These are phyloP conservation scores for Venustoraphidia nigricollis DNA, from an alignment of 2,888 invertebrate genomes.

Conservation along the genomic window DNA sequence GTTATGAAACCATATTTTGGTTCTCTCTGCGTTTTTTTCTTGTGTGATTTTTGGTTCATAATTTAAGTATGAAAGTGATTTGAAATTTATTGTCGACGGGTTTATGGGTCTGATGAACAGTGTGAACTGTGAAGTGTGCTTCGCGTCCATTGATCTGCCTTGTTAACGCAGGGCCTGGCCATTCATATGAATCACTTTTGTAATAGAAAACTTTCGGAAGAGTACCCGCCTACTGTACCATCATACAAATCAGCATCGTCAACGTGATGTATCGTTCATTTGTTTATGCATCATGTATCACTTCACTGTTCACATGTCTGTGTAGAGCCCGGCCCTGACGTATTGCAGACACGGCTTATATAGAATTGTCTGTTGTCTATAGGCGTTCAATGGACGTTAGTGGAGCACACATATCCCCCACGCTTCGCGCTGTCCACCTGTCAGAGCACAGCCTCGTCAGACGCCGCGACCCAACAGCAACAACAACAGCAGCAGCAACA, in stretches of 20 bases:
- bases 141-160: constrained; percentile 2
- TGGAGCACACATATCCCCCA: constrained; percentile 61
- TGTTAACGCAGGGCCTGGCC: no score
- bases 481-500: constrained; percentile 30
- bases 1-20: no score
- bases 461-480: constrained; percentile 32
- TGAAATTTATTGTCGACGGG: no score
- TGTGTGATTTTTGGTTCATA: no score
- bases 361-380: constrained; percentile 30
- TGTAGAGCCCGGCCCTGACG: constrained; percentile 26
- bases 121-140: constrained; percentile 7
- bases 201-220: no score
- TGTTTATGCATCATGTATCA: constrained; percentile 1
- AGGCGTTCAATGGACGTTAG: constrained; percentile 77
- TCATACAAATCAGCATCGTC: no score
- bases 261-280: background rate
- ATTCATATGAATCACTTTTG: no score
- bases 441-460: constrained; percentile 19
- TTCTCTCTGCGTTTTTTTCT: no score
- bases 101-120: background rate
- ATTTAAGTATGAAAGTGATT: no score
- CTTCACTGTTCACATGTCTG: constrained; percentile 12
- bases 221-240: no score
- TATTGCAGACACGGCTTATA: background rate
- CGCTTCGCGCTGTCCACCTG: constrained; percentile 40